Evolutionary conservation across 2,888 invertebrate genomes (phyloP), one percentile per base, ranked within the genome.

Genomic region (Seira sanloemensis): DNA sequence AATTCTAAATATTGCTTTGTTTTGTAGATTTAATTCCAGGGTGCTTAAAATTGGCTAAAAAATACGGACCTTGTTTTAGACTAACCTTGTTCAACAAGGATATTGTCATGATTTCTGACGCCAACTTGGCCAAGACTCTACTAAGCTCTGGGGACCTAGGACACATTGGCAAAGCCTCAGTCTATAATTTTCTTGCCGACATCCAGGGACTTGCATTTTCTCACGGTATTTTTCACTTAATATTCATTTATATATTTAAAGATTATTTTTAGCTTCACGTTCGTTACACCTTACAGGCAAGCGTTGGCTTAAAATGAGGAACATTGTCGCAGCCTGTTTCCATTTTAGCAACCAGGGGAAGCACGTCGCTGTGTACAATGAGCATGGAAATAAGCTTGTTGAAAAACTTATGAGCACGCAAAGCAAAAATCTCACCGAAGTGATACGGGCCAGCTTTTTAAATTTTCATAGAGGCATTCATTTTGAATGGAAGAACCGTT

Each of bases 61-160:
- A 74, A 21, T 74, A 74, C 16, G 74, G 74, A 1, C 62, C 74
- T 7, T 62, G 27, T 19, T 74, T 62, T 12, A 18, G 62, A 0
- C 58, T 74, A 1, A 62, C 62, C 7, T 5, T 74, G 0, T 37
- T 74, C 18, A 16, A 23, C 2, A 9, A 37, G 16, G 65, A 74
- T 5, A 27, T 74, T 19, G 62, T 74, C 0, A 27, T 62, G 1
- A 62, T 74, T 21, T 21, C 62, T 7, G 19, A 26, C 18, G 65
- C 62, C 4, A 2, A 5, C 0, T 27, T 65, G 9, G 62, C 12
- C 18, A 25, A 62, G 62, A 16, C n/a, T 0, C 5, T 75, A 2
- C 24, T 75, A 0, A 37, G 26, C 7, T 65, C 65, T 0, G 21
- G 21, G n/a, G 46, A 75, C 7, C 4, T 23, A 5, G 27, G 25